Conservation (phyloP, 1,140 invertebrate genomes). For the Diploscapter pachys region DNA sequence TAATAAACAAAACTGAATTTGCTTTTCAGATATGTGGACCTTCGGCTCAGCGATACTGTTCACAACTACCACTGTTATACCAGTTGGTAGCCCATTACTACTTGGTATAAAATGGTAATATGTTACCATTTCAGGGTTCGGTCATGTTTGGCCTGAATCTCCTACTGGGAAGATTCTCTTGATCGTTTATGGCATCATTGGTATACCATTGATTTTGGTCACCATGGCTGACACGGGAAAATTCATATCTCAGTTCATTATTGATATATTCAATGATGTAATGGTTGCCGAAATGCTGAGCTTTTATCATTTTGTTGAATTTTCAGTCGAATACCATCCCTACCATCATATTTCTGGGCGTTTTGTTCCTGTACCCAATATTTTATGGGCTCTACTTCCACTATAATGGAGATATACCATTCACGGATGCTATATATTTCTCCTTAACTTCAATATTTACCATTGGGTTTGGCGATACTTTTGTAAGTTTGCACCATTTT, state of each 20-base stretch:
- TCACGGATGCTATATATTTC: constrained; percentile 34
- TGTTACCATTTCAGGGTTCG: constrained; percentile 25
- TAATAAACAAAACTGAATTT: too few relatives aligned
- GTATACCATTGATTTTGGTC: constrained; percentile 33
- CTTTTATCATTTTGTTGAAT: background rate
- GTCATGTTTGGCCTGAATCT: constrained; percentile 25
- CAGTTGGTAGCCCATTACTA: constrained; percentile 23
- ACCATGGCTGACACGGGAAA: constrained; percentile 38
- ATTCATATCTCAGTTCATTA: constrained; percentile 27
- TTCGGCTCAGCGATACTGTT: constrained; percentile 31
- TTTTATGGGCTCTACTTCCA: constrained; percentile 20
- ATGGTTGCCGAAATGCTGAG: background rate
- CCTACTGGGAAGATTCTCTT: constrained; percentile 21
- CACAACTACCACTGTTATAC: constrained; percentile 34
- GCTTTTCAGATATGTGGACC: constrained; percentile 22
- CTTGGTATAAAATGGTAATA: constrained; percentile 4
- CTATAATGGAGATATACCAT: constrained; percentile 19
- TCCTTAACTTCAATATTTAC: constrained; percentile 35
- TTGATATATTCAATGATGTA: constrained; percentile 29
- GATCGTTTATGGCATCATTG: constrained; percentile 31
- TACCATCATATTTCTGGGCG: constrained; percentile 23
- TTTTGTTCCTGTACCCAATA: constrained; percentile 28
- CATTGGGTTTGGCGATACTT: constrained; percentile 36
- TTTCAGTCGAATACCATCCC: constrained; percentile 32
- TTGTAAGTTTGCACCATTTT: constrained; percentile 3